Evolutionary conservation across 1,140 invertebrate species (phyloP).

Genomic region (Drosophila leontia): DNA sequence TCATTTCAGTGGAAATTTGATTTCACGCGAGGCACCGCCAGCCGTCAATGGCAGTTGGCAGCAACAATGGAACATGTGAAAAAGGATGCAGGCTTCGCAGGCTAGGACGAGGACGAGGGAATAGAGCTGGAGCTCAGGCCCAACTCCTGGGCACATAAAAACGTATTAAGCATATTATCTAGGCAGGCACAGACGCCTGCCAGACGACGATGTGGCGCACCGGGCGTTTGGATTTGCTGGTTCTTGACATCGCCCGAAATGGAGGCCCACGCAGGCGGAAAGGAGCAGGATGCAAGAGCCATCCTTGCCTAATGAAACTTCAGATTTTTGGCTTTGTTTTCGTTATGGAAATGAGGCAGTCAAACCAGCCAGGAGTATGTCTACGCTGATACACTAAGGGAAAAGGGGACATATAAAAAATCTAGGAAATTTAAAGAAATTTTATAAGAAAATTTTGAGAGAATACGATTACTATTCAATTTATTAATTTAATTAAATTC

Average conservation of each 20-base stretch:
- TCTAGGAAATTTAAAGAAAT: no score
- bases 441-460: no score
- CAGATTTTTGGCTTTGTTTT: constrained; percentile 74
- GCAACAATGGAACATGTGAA: constrained; percentile 63
- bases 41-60: constrained; percentile 74
- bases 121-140: neutral
- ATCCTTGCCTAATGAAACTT: constrained; percentile 75
- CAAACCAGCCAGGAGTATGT: constrained; percentile 32
- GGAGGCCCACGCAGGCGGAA: constrained; percentile 45
- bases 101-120: neutral
- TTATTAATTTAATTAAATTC: no score
- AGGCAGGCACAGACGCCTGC: constrained; percentile 70
- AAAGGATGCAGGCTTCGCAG: constrained; percentile 24
- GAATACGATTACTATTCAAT: neutral
- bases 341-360: constrained; percentile 76
- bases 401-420: neutral
- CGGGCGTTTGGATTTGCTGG: constrained; percentile 57
- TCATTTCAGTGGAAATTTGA: constrained; percentile 81
- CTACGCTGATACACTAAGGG: constrained; percentile 7
- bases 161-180: constrained; percentile 83
- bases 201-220: constrained; percentile 64
- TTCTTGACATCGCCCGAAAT: constrained; percentile 68
- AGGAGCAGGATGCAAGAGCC: constrained; percentile 10
- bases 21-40: constrained; percentile 65
- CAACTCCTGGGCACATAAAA: constrained; percentile 68